phyloP scores from a whole-genome alignment of 2,797 vertebrate genomes.

The Bucorvus abyssinicus region DNA sequence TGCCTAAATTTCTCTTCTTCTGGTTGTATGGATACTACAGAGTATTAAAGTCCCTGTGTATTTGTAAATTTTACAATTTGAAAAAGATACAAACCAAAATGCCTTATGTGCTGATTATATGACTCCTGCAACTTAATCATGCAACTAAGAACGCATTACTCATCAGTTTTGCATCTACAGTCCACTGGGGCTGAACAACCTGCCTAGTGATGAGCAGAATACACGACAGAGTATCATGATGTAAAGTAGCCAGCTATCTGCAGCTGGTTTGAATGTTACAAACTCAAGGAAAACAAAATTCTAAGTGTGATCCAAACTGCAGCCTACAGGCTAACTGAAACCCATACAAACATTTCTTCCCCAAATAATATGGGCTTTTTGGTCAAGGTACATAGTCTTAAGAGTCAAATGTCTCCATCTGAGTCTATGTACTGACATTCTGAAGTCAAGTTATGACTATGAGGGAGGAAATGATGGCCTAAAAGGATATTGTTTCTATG shows the following conservation, averaged over 20 bases:
- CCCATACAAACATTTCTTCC: neutral
- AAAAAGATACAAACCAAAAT: neutral
- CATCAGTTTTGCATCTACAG: neutral
- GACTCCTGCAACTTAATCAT: neutral
- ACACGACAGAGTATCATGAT: rapidly evolving
- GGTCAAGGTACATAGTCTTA: neutral
- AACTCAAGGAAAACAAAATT: neutral
- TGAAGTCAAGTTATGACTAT: neutral
- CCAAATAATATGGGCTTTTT: neutral
- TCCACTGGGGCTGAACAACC: neutral
- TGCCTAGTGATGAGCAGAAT: neutral
- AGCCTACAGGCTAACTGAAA: neutral
- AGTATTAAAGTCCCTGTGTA: neutral
- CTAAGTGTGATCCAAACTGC: neutral
- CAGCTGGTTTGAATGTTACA: neutral
- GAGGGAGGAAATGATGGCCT: neutral
- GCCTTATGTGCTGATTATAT: neutral
- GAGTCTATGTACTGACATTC: neutral
- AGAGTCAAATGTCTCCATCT: neutral
- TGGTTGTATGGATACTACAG: neutral
- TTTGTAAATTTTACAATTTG: neutral
- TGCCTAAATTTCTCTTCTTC: neutral
- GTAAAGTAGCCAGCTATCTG: neutral
- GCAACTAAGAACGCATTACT: neutral
- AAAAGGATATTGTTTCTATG: neutral